A percentile compares a stretch with the other conserved stretches of the same genome.
Evolutionary conservation across 2,113 vertebrate genomes (phyloP).

Genomic region (Osmerus eperlanus): DNA sequence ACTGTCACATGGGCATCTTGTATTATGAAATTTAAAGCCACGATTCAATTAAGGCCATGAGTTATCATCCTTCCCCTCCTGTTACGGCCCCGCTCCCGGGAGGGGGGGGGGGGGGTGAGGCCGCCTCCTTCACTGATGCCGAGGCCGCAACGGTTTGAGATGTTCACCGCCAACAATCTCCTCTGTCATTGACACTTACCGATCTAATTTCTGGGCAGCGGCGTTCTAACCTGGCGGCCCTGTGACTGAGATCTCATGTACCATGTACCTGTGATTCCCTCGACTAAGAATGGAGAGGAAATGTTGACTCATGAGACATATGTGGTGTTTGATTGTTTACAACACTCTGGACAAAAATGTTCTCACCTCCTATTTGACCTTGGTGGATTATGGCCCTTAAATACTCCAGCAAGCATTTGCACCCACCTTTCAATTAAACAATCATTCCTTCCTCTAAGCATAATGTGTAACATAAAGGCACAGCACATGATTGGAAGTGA

Average conservation of each 20-base stretch:
- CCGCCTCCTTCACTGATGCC: background rate
- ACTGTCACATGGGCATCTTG: slow-evolving; percentile 71
- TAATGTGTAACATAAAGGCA: no score
- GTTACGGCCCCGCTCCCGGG: slow-evolving; percentile 23
- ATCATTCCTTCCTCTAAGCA: no score
- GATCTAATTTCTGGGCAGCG: slow-evolving; percentile 44
- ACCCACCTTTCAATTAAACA: background rate
- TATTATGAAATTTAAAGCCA: slow-evolving; percentile 79
- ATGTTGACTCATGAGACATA: slow-evolving; percentile 23
- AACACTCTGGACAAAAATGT: background rate
- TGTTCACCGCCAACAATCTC: slow-evolving; percentile 40
- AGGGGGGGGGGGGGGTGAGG: background rate
- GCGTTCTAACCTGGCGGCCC: slow-evolving; percentile 38
- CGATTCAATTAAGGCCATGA: slow-evolving; percentile 81
- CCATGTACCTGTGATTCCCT: slow-evolving; percentile 40
- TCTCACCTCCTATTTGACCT: no score
- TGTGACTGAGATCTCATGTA: slow-evolving; percentile 32
- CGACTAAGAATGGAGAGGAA: slow-evolving; percentile 16
- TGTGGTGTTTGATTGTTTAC: background rate
- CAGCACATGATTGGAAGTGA: no score
- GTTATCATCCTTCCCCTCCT: slow-evolving; percentile 64
- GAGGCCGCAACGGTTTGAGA: slow-evolving; percentile 18
- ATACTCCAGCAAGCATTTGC: background rate
- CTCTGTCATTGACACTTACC: slow-evolving; percentile 48
- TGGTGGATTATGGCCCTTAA: background rate